Conservation (phyloP, 2,888 invertebrate species). For the Ctena decussata region DNA sequence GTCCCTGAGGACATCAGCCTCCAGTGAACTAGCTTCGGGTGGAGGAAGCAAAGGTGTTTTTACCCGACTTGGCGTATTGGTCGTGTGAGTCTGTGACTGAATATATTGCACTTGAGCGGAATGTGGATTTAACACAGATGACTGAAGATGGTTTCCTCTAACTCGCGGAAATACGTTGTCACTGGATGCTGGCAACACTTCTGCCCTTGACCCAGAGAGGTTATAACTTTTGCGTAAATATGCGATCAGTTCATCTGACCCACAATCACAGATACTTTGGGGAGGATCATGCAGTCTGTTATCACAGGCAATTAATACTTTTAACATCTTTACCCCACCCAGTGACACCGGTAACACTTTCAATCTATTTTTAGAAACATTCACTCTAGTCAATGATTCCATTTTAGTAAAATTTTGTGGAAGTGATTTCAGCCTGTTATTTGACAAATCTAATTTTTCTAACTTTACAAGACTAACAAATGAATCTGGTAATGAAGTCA, state of each 20-base stretch:
- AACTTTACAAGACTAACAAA: constrained; percentile 84
- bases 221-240: constrained; percentile 79
- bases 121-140: constrained; percentile 84
- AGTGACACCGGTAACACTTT: constrained; percentile 82
- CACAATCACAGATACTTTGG: constrained; percentile 83
- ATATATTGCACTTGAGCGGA: constrained; percentile 86
- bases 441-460: constrained; percentile 84
- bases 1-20: constrained; percentile 83
- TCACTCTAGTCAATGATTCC: constrained; percentile 82
- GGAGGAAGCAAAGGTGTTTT: constrained; percentile 86
- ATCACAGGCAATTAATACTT: constrained; percentile 79
- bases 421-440: constrained; percentile 81
- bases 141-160: constrained; percentile 83
- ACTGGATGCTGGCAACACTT: constrained; percentile 51
- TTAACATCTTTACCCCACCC: constrained; percentile 76
- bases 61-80: constrained; percentile 84
- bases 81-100: constrained; percentile 86
- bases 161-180: constrained; percentile 84
- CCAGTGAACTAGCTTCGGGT: constrained; percentile 79
- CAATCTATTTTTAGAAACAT: constrained; percentile 84
- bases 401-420: constrained; percentile 84
- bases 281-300: constrained; percentile 84
- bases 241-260: constrained; percentile 80
- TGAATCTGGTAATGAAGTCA: constrained; percentile 81
- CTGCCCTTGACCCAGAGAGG: constrained; percentile 42